Evolutionary conservation across 92 coral and sea anemone species (phyloP), one percentile per base, ranked within the genome.

Genomic region (Palythoa heliodiscus): DNA sequence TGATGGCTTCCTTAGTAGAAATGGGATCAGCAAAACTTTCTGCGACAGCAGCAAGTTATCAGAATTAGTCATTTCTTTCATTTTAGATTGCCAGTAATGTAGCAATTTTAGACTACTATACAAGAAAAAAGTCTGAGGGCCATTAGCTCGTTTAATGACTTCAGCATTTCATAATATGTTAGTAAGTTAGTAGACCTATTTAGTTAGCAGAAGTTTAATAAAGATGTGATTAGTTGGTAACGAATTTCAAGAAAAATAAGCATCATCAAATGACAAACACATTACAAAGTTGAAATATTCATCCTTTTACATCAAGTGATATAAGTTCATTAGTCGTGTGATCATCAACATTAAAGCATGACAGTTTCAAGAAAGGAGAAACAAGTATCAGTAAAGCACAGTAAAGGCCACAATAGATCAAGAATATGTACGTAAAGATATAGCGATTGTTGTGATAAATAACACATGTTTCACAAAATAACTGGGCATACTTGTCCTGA

Each of bases 401-500:
- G 69, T 11, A 23, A 63, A 63, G 20, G 7, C 69, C 10, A n/a
- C 69, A 4, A 35, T 11, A 63, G 69, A n/a, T 22, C 7, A 16
- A 47, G 60, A 22, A 47, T 4, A 23, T 54, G 15, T 72, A 53
- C 19, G 39, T 17, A 17, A n/a, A 35, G 17, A 72, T 11, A 43
- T 2, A 35, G 22, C 48, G 48, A 37, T 43, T 53, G 20, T 29
- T 22, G 60, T 12, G 38, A 3, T 35, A 11, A 68, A 60, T 22
- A 77, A 68, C 19, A 23, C 55, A 50, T 4, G 48, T 66, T 20
- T 64, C 40, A 79, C 20, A 13, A 38, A n/a, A 80, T 6, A 8
- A 25, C 60, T 29, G 43, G 0, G 60, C 84, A 63, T 80, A 80
- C 84, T 80, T 70, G 55, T 43, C 11, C n/a, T 80, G 73, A 29